These are phyloP conservation scores for Neogale vison DNA, from an alignment of 2,113 vertebrate genomes.

Conservation along the genomic window DNA sequence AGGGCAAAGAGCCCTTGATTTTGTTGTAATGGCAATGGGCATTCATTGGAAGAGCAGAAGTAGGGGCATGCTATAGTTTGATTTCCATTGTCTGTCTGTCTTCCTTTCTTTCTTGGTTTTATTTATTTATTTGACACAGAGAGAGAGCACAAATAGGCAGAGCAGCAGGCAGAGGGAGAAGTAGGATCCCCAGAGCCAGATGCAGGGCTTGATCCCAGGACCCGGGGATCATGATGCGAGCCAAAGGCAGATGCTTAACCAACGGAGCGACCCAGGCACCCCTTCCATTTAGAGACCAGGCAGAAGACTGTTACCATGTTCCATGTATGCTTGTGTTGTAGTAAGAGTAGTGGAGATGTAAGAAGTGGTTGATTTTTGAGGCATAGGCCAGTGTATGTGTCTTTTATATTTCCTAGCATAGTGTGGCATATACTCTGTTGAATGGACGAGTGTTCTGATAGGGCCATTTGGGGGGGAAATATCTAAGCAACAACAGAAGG, in stretches of 20 bases:
- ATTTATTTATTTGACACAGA: too few relatives aligned
- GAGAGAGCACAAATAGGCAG: too few relatives aligned
- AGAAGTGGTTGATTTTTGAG: neutral
- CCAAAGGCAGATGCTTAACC: too few relatives aligned
- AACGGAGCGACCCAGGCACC: too few relatives aligned
- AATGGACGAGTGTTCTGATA: neutral
- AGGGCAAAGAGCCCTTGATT: neutral
- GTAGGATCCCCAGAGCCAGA: too few relatives aligned
- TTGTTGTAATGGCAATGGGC: neutral
- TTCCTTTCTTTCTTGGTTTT: too few relatives aligned
- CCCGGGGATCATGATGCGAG: too few relatives aligned
- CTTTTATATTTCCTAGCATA: neutral
- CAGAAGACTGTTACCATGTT: neutral
- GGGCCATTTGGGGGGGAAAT: neutral
- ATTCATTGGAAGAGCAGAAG: neutral
- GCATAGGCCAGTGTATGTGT: neutral
- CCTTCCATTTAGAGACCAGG: neutral
- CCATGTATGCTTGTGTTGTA: neutral
- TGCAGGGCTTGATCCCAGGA: too few relatives aligned
- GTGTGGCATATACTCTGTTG: neutral
- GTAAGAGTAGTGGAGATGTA: neutral
- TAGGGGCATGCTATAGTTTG: neutral
- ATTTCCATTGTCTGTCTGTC: neutral
- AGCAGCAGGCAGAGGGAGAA: too few relatives aligned
- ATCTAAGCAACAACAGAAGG: slow-evolving; percentile 14